Percentiles rank a stretch among this genome's conserved stretches.
Evolutionary conservation across 2,888 invertebrate genomes (phyloP).

Genomic region (Pardosa pseudoannulata): DNA sequence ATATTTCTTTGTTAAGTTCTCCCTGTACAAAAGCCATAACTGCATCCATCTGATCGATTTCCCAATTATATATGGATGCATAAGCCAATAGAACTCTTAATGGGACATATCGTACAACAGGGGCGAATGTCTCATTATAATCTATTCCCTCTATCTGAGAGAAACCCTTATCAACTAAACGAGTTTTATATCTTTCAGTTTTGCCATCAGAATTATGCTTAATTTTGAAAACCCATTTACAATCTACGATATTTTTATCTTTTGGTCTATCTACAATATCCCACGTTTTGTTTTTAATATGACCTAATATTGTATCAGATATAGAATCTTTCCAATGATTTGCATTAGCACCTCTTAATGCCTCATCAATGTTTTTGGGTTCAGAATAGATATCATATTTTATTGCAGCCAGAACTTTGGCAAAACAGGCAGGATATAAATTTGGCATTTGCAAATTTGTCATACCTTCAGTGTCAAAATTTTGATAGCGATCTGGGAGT

Average conservation of each 20-base stretch:
- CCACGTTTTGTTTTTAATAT: slow-evolving; percentile 74
- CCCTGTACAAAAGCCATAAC: slow-evolving; percentile 74
- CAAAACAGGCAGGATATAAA: too few species aligned
- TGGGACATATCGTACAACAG: slow-evolving; percentile 71
- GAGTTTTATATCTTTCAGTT: slow-evolving; percentile 73
- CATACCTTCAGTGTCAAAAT: too few species aligned
- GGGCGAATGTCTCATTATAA: slow-evolving; percentile 74
- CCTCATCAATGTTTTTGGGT: too few species aligned
- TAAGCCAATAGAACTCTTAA: slow-evolving; percentile 70
- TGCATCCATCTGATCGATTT: slow-evolving; percentile 73
- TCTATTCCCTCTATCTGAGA: slow-evolving; percentile 72
- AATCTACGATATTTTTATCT: slow-evolving; percentile 63
- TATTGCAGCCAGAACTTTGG: not conserved
- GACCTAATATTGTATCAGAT: slow-evolving; percentile 48
- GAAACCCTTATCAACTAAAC: slow-evolving; percentile 74
- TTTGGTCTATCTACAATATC: slow-evolving; percentile 63
- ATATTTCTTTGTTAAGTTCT: slow-evolving; percentile 70
- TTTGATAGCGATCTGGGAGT: not conserved
- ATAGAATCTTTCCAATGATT: slow-evolving; percentile 68
- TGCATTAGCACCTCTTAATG: slow-evolving; percentile 32
- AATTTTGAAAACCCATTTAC: slow-evolving; percentile 74
- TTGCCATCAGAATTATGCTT: slow-evolving; percentile 69
- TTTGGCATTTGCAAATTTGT: too few species aligned
- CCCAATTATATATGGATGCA: slow-evolving; percentile 50
- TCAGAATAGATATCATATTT: too few species aligned